Conservation (phyloP, 2,113 vertebrate genomes). For the Chinchilla lanigera region DNA sequence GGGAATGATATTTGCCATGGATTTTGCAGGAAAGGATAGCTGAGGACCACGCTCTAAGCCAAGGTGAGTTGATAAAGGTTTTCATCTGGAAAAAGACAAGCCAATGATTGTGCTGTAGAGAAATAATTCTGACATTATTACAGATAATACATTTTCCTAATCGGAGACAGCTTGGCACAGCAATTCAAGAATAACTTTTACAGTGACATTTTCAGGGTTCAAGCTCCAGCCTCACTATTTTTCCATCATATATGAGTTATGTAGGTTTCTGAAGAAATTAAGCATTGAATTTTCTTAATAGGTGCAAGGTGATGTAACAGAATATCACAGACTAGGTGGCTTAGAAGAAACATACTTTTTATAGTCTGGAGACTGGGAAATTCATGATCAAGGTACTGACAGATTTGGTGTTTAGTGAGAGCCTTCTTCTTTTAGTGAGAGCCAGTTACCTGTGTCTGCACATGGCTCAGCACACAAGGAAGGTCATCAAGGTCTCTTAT, state of each 20-base stretch:
- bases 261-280: not conserved
- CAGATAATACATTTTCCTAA: not conserved
- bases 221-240: not conserved
- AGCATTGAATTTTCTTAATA: not conserved
- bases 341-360: not conserved
- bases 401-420: not conserved
- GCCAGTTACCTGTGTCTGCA: not conserved
- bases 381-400: not conserved
- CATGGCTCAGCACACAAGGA: no score
- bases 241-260: not conserved
- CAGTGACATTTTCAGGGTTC: not conserved
- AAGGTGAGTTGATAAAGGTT: not conserved
- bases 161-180: not conserved
- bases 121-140: not conserved
- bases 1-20: not conserved
- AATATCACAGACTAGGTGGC: not conserved
- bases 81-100: not conserved
- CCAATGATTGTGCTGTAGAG: not conserved
- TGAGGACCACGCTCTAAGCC: not conserved
- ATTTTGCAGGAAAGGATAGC: not conserved
- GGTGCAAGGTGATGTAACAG: no score
- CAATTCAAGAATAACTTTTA: not conserved
- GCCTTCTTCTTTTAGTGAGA: not conserved
- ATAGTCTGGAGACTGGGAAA: not conserved
- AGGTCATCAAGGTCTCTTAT: not conserved